Evolutionary conservation across 2,797 vertebrate genomes (phyloP).

Genomic region (Erpetoichthys calabaricus): DNA sequence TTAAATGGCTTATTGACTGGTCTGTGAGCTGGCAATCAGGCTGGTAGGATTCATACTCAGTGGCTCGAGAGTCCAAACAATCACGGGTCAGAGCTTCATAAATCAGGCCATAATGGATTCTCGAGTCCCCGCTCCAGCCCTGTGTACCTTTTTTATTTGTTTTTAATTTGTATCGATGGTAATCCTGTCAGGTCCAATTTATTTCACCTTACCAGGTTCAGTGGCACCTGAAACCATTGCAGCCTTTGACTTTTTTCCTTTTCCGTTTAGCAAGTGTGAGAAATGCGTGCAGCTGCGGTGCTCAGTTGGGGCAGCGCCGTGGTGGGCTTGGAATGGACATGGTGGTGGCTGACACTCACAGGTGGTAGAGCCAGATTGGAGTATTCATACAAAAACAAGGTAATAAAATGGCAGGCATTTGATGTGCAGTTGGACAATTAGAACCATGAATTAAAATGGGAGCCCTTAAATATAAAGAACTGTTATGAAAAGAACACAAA

Average conservation of each 20-base stretch:
- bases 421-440: no score
- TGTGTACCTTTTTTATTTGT: slow-evolving; percentile 70
- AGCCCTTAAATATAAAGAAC: no score
- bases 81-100: slow-evolving; percentile 69
- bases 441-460: no score
- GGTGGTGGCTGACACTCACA: no score
- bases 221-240: slow-evolving; percentile 32
- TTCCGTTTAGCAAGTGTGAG: slow-evolving; percentile 5
- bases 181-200: slow-evolving; percentile 58
- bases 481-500: no score
- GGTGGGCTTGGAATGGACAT: no score
- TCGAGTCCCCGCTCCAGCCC: slow-evolving; percentile 53
- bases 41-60: slow-evolving; percentile 47
- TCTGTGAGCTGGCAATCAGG: slow-evolving; percentile 53
- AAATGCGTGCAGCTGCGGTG: no score
- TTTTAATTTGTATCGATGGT: slow-evolving; percentile 81
- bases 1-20: slow-evolving; percentile 98
- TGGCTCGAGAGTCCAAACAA: slow-evolving; percentile 44
- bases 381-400: no score
- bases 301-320: no score
- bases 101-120: slow-evolving; percentile 75
- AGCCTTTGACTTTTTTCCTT: slow-evolving; percentile 8
- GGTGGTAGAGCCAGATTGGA: no score
- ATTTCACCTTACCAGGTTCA: slow-evolving; percentile 31
- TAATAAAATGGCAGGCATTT: no score